A percentile compares a stretch with the other conserved stretches of the same genome.
phyloP scores from a whole-genome alignment of 2,888 invertebrate genomes.

The Trichogramma evanescens region DNA sequence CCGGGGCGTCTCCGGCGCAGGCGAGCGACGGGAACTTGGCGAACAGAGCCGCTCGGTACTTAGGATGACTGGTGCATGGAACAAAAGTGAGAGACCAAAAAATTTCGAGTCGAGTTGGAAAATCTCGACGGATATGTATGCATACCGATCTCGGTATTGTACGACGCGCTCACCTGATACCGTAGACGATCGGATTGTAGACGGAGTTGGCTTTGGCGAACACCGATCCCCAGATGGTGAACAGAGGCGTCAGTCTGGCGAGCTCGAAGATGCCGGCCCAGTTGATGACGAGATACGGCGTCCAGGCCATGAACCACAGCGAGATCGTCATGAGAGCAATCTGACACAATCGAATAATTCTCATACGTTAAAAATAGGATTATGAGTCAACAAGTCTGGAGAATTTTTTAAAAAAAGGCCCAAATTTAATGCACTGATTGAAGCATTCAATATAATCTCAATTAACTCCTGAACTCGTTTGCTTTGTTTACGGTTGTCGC shows the following conservation, averaged over 20 bases:
- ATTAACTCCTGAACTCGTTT: no score
- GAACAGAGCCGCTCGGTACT: constrained; percentile 66
- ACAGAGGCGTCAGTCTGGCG: constrained; percentile 67
- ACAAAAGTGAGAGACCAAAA: not conserved
- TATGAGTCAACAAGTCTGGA: not conserved
- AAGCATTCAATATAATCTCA: not conserved
- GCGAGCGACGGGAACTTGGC: constrained; percentile 71
- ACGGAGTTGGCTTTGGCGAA: constrained; percentile 61
- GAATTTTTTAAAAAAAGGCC: not conserved
- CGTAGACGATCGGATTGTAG: constrained; percentile 55
- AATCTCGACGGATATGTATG: no score
- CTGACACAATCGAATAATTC: constrained; percentile 28
- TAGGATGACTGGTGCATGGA: constrained; percentile 60
- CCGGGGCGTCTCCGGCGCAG: constrained; percentile 52
- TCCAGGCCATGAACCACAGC: constrained; percentile 63
- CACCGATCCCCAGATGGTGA: constrained; percentile 82
- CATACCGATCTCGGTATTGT: not conserved
- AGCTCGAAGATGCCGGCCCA: constrained; percentile 72
- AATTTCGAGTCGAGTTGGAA: not conserved
- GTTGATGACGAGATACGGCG: constrained; percentile 68
- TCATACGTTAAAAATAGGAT: not conserved
- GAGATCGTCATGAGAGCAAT: constrained; percentile 58
- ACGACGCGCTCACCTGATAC: constrained; percentile 40
- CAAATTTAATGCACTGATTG: not conserved
- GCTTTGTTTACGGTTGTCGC: no score